Percentiles rank a stretch among this genome's conserved stretches.
Conservation (phyloP, 2,797 vertebrate species). For the Sebastes alutus region DNA sequence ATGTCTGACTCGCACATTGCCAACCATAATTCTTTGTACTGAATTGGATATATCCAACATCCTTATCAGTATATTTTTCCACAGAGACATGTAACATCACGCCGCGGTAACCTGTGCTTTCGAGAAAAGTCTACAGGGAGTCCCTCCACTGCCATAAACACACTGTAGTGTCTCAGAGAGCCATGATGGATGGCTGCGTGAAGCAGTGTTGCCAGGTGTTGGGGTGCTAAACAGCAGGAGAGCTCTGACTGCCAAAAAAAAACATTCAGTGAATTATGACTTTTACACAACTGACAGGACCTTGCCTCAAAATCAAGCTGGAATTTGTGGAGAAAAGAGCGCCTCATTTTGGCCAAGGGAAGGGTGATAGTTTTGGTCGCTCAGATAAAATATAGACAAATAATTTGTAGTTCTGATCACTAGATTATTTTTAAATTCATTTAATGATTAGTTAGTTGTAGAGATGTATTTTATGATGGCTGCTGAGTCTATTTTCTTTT, state of each 20-base stretch:
- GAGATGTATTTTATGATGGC: neutral
- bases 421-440: neutral
- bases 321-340: neutral
- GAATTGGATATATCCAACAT: neutral
- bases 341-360: neutral
- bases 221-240: slow-evolving; percentile 64
- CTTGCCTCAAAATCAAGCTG: slow-evolving; percentile 2
- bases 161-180: slow-evolving; percentile 9
- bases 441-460: neutral
- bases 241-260: slow-evolving; percentile 27
- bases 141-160: slow-evolving; percentile 35
- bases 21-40: neutral
- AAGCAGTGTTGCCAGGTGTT: slow-evolving; percentile 61
- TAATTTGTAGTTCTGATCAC: neutral
- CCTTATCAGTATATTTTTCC: neutral
- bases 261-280: slow-evolving; percentile 50
- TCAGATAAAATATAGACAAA: neutral
- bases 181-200: slow-evolving; percentile 47
- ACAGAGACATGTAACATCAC: neutral
- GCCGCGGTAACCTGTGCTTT: slow-evolving; percentile 29
- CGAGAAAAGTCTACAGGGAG: slow-evolving; percentile 43
- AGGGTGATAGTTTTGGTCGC: neutral
- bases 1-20: neutral
- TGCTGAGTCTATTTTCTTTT: neutral
- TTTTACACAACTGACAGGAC: slow-evolving; percentile 34